phyloP scores from a whole-genome alignment of 2,797 vertebrate species.

The Premnoplex brunnescens region DNA sequence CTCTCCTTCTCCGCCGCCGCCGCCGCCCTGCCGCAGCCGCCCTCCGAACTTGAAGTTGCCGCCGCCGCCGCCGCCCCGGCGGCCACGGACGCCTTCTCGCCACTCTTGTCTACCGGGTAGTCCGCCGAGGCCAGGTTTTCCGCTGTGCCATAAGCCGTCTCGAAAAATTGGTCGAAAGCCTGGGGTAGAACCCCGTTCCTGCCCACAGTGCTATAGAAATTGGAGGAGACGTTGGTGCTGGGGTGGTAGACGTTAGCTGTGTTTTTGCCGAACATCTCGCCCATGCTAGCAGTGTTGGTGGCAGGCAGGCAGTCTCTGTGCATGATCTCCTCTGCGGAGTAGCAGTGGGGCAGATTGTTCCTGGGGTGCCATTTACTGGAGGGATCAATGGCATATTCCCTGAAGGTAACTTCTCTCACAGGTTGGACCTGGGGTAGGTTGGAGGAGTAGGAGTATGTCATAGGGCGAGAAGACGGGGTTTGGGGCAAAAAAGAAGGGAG shows the following conservation, averaged over 20 bases:
- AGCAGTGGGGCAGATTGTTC: conserved; percentile 93
- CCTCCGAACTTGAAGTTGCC: conserved; percentile 81
- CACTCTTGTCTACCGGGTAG: conserved; percentile 84
- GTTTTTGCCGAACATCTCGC: conserved; percentile 92
- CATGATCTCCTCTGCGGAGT: conserved; percentile 91
- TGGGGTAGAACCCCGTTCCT: conserved; percentile 96
- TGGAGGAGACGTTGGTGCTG: conserved; percentile 84
- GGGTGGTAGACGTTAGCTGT: conserved; percentile 84
- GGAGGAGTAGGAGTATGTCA: conserved; percentile 96
- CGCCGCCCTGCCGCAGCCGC: conserved; percentile 77
- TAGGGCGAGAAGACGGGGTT: conserved; percentile 95
- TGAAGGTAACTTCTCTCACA: conserved; percentile 97
- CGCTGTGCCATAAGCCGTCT: conserved; percentile 89
- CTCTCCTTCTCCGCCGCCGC: conserved; percentile 77
- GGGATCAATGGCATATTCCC: conserved; percentile 96
- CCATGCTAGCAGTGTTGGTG: conserved; percentile 83
- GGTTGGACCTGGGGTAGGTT: conserved; percentile 96
- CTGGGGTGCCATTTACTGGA: conserved; percentile 97
- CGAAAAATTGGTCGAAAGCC: conserved; percentile 99
- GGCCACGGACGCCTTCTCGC: conserved; percentile 80
- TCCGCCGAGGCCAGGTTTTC: conserved; percentile 82
- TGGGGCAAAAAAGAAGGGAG: conserved; percentile 98
- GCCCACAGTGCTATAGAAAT: conserved; percentile 91
- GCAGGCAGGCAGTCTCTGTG: conserved; percentile 94
- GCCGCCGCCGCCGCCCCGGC: conserved; percentile 69